Percentiles rank a stretch among this genome's conserved stretches.
Conservation (phyloP, 1,140 invertebrate species). For the Telenomus remus region DNA sequence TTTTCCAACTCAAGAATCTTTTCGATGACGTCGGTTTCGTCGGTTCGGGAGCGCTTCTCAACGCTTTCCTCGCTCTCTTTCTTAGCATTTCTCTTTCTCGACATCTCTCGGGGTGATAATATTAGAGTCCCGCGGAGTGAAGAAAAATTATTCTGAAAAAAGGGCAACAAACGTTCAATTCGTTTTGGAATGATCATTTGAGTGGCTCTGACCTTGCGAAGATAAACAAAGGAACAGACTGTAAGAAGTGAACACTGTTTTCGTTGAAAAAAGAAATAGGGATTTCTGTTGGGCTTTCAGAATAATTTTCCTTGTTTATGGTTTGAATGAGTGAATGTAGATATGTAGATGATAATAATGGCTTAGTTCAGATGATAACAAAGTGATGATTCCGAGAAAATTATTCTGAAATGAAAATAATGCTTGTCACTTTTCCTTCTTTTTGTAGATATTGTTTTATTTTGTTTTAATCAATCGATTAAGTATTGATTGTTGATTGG, state of each 20-base stretch:
- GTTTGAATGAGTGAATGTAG: too few species aligned
- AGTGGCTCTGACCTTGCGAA: too few species aligned
- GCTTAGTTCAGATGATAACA: too few species aligned
- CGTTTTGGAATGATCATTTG: background rate
- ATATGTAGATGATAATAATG: too few species aligned
- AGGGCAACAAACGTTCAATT: background rate
- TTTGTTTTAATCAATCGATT: too few species aligned
- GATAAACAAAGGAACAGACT: too few species aligned
- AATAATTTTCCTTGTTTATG: too few species aligned
- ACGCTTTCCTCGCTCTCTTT: conserved; percentile 10
- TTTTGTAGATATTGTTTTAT: too few species aligned
- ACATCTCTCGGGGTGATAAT: background rate
- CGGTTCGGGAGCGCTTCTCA: background rate
- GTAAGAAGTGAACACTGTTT: background rate
- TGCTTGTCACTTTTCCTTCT: background rate
- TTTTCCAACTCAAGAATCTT: conserved; percentile 68
- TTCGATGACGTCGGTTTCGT: conserved; percentile 52
- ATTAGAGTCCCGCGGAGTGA: background rate
- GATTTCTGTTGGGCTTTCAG: background rate
- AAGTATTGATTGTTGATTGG: too few species aligned
- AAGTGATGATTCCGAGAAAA: background rate
- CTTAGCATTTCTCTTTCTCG: conserved; percentile 6
- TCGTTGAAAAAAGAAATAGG: background rate
- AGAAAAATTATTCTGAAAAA: conserved; percentile 28
- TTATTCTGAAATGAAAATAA: background rate